Base-by-base conservation (phyloP, 2,797 vertebrate genomes). In the Zalophus californianus region DNA sequence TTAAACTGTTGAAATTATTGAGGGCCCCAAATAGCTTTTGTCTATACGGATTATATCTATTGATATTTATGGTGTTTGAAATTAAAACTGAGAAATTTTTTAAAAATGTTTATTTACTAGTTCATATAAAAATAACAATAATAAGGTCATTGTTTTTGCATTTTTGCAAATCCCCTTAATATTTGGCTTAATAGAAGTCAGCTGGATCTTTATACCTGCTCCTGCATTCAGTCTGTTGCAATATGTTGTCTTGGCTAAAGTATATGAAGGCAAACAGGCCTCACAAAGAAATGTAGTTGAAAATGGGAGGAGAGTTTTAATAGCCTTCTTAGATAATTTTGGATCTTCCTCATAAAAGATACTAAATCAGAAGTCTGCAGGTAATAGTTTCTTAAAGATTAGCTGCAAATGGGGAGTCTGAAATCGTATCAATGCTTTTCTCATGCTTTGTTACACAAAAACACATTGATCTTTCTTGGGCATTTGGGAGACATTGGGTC, bases 111-210 rank as follows among this genome's bases (percentile, higher is more conserved):
- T 86, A 93, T 77, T 73, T 89, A 95, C 66, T 77, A 87, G 18
- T 38, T 92, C 7, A 72, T 52, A 86, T 85, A 44, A 92, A 97
- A 95, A 94, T 88, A 70, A 44, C 58, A 95, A 90, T 77, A 90
- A 56, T 56, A 72, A 96, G 90, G 29, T 62, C 18, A 60, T 89
- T 95, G 38, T 54, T 95, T 73, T 78, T 83, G 10, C 25, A 68
- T 80, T 96, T 96, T 95, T 80, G 35, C 72, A 97, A 85, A 80
- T 75, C 72, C 90, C 66, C 80, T 87, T 82, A 68, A 68, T 92
- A 85, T 79, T 48, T 90, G 48, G 27, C 41, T 92, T 94, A 75
- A 79, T 79, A 70, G 41, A 86, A 85, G 35, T 82, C 66, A 70
- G 89, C 78, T 90, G 73, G 48, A 56, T n/a, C 88, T 77, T 86